Percentiles rank a stretch among this genome's conserved stretches.
phyloP scores from a whole-genome alignment of 1,140 invertebrate genomes.

The Macrobrachium nipponense region DNA sequence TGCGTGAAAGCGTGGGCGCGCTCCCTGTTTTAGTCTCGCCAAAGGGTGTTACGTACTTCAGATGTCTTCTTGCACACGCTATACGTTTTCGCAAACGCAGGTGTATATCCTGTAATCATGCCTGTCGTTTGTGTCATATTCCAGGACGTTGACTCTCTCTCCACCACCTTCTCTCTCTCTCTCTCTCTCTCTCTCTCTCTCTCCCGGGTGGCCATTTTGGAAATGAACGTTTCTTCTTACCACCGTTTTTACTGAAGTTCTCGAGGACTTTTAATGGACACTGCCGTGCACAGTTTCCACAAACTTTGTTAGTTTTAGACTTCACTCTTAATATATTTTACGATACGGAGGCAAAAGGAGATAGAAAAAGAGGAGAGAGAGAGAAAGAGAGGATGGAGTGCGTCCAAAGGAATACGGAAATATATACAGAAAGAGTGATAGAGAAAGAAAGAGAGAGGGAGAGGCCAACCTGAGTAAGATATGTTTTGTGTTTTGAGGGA shows the following conservation, averaged over 20 bases:
- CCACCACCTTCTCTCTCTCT: constrained; percentile 14
- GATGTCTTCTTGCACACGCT: no score
- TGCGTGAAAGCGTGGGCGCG: no score
- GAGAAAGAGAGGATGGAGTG: neutral
- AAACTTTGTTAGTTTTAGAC: neutral
- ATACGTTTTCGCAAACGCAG: no score
- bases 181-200: constrained; percentile 9
- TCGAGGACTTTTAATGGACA: constrained; percentile 30
- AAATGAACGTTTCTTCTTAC: constrained; percentile 29
- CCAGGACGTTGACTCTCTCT: neutral
- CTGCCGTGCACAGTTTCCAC: constrained; percentile 25
- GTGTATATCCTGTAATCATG: neutral
- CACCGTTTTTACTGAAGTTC: constrained; percentile 31
- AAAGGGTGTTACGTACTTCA: no score
- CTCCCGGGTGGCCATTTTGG: constrained; percentile 8
- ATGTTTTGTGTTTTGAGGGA: neutral
- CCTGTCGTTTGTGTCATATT: neutral
- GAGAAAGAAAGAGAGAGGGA: neutral
- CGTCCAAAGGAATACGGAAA: constrained; percentile 10
- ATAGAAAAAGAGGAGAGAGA: constrained; percentile 16
- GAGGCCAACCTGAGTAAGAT: neutral
- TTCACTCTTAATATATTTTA: constrained; percentile 30
- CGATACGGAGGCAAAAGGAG: constrained; percentile 8
- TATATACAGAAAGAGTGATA: neutral
- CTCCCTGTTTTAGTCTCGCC: no score